Evolutionary conservation across 2,797 vertebrate genomes (phyloP).

Genomic region (Adrianichthys oophorus): DNA sequence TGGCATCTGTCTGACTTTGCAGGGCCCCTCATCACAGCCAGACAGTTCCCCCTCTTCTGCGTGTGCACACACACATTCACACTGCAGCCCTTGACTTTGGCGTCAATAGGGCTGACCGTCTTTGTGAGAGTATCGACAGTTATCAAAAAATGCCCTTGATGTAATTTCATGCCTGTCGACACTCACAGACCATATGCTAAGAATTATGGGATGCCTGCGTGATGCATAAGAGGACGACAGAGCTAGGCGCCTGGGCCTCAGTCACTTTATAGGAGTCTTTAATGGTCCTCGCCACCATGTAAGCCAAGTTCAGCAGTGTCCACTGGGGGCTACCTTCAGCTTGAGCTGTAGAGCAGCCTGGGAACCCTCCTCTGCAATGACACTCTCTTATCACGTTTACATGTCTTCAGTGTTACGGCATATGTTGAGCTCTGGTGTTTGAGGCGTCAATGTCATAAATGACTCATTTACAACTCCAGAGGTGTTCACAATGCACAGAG

Average conservation of each 20-base stretch:
- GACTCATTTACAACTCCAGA: slow-evolving; percentile 56
- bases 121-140: slow-evolving; percentile 90
- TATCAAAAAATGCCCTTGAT: slow-evolving; percentile 98
- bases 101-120: slow-evolving; percentile 86
- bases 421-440: slow-evolving; percentile 56
- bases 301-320: slow-evolving; percentile 61
- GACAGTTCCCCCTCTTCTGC: slow-evolving; percentile 52
- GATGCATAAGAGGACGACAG: slow-evolving; percentile 66
- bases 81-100: slow-evolving; percentile 78
- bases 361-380: slow-evolving; percentile 53
- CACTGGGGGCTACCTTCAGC: slow-evolving; percentile 65
- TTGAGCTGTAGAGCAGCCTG: slow-evolving; percentile 45
- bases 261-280: slow-evolving; percentile 70
- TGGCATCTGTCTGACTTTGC: slow-evolving; percentile 78
- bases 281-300: slow-evolving; percentile 50
- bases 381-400: slow-evolving; percentile 65
- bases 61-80: slow-evolving; percentile 25
- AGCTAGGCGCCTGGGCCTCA: slow-evolving; percentile 53
- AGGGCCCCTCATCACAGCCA: slow-evolving; percentile 67
- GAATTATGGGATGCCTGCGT: slow-evolving; percentile 79
- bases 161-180: slow-evolving; percentile 91
- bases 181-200: slow-evolving; percentile 82
- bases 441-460: slow-evolving; percentile 53
- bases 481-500: slow-evolving; percentile 53
- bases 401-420: slow-evolving; percentile 57